These are phyloP conservation scores for Phyllotreta cruciferae DNA, from an alignment of 2,888 invertebrate species.

Conservation along the genomic window DNA sequence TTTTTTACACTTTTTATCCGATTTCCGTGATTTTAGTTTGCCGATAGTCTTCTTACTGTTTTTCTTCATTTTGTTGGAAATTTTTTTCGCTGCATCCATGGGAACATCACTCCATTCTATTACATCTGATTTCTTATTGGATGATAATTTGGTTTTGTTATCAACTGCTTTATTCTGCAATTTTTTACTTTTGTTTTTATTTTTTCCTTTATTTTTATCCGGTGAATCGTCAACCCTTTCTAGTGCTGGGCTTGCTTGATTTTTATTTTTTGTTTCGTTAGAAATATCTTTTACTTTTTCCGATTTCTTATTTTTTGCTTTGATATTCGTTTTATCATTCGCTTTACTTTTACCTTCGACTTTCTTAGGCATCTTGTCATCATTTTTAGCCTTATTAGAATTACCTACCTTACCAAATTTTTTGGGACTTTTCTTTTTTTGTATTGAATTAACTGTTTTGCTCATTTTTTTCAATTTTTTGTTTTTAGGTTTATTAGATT, in stretches of 20 bases:
- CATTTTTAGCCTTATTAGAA: too few relatives aligned
- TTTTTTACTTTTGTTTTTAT: slow-evolving; percentile 18
- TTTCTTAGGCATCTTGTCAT: too few relatives aligned
- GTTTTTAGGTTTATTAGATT: too few relatives aligned
- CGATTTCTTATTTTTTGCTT: slow-evolving; percentile 28
- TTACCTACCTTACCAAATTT: too few relatives aligned
- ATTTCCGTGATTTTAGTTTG: slow-evolving; percentile 35
- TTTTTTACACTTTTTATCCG: slow-evolving; percentile 10
- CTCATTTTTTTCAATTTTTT: too few relatives aligned
- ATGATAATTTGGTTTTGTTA: not conserved
- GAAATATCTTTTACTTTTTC: slow-evolving; percentile 6
- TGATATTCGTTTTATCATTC: too few relatives aligned
- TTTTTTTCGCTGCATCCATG: slow-evolving; percentile 41
- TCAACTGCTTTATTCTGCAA: slow-evolving; percentile 23
- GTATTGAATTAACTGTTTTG: too few relatives aligned
- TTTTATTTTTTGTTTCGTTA: slow-evolving; percentile 16
- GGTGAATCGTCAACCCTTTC: slow-evolving; percentile 24
- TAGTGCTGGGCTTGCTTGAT: not conserved
- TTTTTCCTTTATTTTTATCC: slow-evolving; percentile 19
- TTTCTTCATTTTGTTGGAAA: slow-evolving; percentile 46
- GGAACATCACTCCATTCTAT: slow-evolving; percentile 42
- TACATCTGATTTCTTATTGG: slow-evolving; percentile 20
- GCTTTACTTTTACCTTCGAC: too few relatives aligned
- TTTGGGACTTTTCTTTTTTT: too few relatives aligned
- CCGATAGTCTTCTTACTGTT: slow-evolving; percentile 43